phyloP scores from a whole-genome alignment of 2,888 invertebrate genomes.

The Hypselothyrea guttata region DNA sequence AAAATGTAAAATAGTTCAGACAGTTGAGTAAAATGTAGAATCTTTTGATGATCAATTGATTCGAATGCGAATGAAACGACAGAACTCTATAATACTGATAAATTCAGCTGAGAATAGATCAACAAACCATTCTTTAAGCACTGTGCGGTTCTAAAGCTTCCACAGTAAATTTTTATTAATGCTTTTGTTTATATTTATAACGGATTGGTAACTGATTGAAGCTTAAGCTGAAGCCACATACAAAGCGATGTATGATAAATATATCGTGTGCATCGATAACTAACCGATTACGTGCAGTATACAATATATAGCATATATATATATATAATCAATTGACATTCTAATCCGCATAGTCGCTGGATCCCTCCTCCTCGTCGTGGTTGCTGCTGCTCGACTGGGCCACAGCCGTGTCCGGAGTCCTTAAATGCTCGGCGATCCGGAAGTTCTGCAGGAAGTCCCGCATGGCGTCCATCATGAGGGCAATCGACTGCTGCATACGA shows the following conservation, averaged over 20 bases:
- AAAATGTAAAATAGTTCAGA: too few relatives aligned
- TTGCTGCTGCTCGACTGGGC: slow-evolving; percentile 81
- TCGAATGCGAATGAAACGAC: too few relatives aligned
- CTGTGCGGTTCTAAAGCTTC: slow-evolving; percentile 50
- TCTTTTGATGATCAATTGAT: too few relatives aligned
- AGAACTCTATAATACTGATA: slow-evolving; percentile 77
- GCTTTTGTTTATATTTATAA: slow-evolving; percentile 41
- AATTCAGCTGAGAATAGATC: slow-evolving; percentile 71
- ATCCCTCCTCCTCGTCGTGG: slow-evolving; percentile 83
- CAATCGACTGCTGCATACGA: slow-evolving; percentile 85
- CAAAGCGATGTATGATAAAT: slow-evolving; percentile 21
- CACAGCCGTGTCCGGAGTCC: slow-evolving; percentile 77
- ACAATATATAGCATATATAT: slow-evolving; percentile 23
- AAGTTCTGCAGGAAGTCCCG: slow-evolving; percentile 87
- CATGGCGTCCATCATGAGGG: slow-evolving; percentile 88
- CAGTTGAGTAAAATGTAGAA: too few relatives aligned
- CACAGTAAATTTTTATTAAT: slow-evolving; percentile 52
- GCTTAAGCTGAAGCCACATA: slow-evolving; percentile 23
- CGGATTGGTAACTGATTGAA: slow-evolving; percentile 48
- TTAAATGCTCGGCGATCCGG: slow-evolving; percentile 84
- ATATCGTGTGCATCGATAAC: slow-evolving; percentile 28
- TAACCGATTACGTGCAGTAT: slow-evolving; percentile 24
- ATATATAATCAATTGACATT: slow-evolving; percentile 36
- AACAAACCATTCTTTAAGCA: slow-evolving; percentile 73
- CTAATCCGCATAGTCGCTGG: slow-evolving; percentile 82